Evolutionary conservation across 2,113 vertebrate species (phyloP).

Genomic region (Carassius gibelio): DNA sequence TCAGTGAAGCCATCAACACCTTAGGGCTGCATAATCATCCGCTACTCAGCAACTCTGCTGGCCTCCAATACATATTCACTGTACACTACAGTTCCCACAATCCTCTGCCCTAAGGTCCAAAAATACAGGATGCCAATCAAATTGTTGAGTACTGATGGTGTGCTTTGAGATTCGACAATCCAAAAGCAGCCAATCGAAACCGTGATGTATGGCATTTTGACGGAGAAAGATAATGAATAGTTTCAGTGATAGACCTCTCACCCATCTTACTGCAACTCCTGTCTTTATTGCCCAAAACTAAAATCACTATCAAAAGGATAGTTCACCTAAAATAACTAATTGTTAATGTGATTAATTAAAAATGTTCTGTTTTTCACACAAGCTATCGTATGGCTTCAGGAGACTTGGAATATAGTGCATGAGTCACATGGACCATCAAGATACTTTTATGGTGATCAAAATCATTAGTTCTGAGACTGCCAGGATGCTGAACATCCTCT

Average conservation of each 20-base stretch:
- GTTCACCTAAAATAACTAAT: too few relatives aligned
- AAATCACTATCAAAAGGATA: too few relatives aligned
- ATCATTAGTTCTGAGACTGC: too few relatives aligned
- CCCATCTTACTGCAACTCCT: too few relatives aligned
- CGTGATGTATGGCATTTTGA: slow-evolving; percentile 30
- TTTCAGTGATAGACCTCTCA: too few relatives aligned
- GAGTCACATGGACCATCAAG: not conserved
- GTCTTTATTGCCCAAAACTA: not conserved
- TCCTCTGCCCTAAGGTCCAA: slow-evolving; percentile 31
- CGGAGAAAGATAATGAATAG: slow-evolving; percentile 40
- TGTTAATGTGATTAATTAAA: too few relatives aligned
- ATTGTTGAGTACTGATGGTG: slow-evolving; percentile 28
- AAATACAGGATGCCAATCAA: slow-evolving; percentile 26
- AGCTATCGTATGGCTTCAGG: not conserved
- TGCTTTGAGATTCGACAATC: slow-evolving; percentile 17
- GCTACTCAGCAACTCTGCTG: slow-evolving; percentile 31
- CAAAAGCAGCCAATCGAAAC: slow-evolving; percentile 22
- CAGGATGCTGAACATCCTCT: not conserved
- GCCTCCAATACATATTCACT: slow-evolving; percentile 36
- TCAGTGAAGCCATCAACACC: slow-evolving; percentile 52
- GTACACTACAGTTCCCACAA: slow-evolving; percentile 55
- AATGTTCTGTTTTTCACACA: too few relatives aligned
- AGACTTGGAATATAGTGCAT: not conserved
- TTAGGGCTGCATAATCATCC: slow-evolving; percentile 48
- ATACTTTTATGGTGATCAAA: not conserved